Base-by-base conservation (phyloP, 2,888 invertebrate genomes). In the Caenorhabditis wallacei region DNA sequence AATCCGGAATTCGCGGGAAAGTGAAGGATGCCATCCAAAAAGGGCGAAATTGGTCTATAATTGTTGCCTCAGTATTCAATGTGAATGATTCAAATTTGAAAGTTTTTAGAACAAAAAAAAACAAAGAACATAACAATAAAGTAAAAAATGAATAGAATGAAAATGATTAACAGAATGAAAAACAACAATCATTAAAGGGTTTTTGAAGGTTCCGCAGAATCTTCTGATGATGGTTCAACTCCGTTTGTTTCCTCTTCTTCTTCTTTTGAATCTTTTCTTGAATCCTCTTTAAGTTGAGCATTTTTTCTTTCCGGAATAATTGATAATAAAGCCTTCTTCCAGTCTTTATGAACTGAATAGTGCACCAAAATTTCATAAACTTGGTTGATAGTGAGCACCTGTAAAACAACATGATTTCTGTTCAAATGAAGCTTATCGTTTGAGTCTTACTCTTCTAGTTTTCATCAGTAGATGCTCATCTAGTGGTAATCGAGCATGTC, bases 321-420 rank as follows among this genome's bases (percentile, higher is more conserved):
- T 13, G 82, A 78, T 56, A 88, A 79, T 63, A 88, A 85, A 3
- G 86, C 82, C 20, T 82, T 54, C 80, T 92, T 90, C 93, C 93
- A 93, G 87, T 92, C 90, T 53, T 89, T 82, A 18, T 88, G 90
- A 64, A 92, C 92, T n/a, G 92, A 92, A 84, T 89, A 93, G 43
- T 89, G 89, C 53, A 93, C 88, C 48, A 94, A 88, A 61, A 93
- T 93, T 85, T 94, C 93, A 90, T 93, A 94, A 20, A 94, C 97
- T 94, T 99, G 98, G 93, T 97, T 96, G 87, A 99, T 95, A 53
- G 97, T 96, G 76, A 99, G 94, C 64, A 98, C 98, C 89, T 91
- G 72, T n/a, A 82, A 82, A 53, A 37, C 35, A 48, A 2, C n/a
- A 20, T 24, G 10, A 13, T 13, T 2, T 10, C 2, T 40, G 11